phyloP scores from a whole-genome alignment of 2,888 invertebrate species.

The Panzeria rudis region DNA sequence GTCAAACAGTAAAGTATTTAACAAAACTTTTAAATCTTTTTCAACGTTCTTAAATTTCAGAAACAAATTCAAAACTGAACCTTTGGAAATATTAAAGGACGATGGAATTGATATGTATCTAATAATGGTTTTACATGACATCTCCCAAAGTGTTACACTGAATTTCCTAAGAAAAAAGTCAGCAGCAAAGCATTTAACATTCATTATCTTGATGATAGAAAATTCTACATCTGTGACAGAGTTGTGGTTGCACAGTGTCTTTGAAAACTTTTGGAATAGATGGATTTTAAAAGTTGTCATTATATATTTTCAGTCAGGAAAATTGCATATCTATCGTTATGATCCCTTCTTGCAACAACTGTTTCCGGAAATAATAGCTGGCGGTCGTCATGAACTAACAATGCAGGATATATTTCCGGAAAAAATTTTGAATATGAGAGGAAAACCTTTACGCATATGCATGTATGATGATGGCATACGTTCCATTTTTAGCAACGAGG shows the following conservation, averaged over 20 bases:
- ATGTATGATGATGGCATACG: slow-evolving; percentile 83
- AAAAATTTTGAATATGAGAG: slow-evolving; percentile 79
- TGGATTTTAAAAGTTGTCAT: slow-evolving; percentile 84
- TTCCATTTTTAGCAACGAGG: slow-evolving; percentile 77
- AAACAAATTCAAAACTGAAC: slow-evolving; percentile 73
- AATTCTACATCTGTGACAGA: slow-evolving; percentile 74
- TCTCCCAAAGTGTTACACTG: slow-evolving; percentile 77
- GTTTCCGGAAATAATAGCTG: not conserved
- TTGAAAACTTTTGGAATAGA: slow-evolving; percentile 85
- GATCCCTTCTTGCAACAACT: slow-evolving; percentile 84
- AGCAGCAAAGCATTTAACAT: slow-evolving; percentile 79
- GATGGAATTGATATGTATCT: slow-evolving; percentile 81
- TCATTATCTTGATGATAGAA: slow-evolving; percentile 79
- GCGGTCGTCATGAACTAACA: slow-evolving; percentile 48
- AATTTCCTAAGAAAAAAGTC: slow-evolving; percentile 80
- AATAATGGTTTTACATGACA: slow-evolving; percentile 79
- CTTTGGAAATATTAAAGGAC: slow-evolving; percentile 76
- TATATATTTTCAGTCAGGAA: slow-evolving; percentile 77
- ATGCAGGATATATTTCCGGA: slow-evolving; percentile 78
- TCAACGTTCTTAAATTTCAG: slow-evolving; percentile 70
- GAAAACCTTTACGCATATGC: slow-evolving; percentile 79
- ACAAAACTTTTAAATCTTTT: not conserved
- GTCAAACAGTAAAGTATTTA: no score
- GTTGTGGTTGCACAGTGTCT: slow-evolving; percentile 83
- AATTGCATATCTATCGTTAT: slow-evolving; percentile 84